A percentile compares a stretch with the other conserved stretches of the same genome.
phyloP scores from a whole-genome alignment of 2,113 vertebrate species.

The Ibidorhyncha struthersii region DNA sequence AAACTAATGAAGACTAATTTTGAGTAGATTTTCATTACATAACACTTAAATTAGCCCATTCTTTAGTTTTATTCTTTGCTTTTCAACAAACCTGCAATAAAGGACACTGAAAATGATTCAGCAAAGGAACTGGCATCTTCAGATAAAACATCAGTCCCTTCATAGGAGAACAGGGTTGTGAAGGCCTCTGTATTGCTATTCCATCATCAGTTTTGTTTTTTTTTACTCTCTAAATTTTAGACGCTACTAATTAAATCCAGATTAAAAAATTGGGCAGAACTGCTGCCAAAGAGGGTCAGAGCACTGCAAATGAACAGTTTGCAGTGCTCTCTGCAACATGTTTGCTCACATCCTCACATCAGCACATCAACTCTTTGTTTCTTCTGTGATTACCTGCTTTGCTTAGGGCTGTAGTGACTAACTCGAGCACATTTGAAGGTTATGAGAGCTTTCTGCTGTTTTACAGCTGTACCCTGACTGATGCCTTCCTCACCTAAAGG shows the following conservation, averaged over 20 bases:
- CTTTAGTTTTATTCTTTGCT: not conserved
- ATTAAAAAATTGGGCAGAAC: not conserved
- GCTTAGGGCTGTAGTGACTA: fast-evolving
- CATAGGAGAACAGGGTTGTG: not conserved
- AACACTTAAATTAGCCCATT: not conserved
- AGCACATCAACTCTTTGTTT: not conserved
- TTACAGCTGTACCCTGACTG: not conserved
- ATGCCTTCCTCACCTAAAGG: not conserved
- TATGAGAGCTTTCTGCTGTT: not conserved
- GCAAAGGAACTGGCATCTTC: not conserved
- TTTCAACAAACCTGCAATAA: not conserved
- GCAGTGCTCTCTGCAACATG: not conserved
- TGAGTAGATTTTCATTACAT: not conserved
- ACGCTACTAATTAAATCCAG: not conserved
- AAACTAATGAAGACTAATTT: not conserved
- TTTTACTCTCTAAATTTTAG: not conserved
- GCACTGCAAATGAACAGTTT: not conserved
- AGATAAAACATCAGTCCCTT: not conserved
- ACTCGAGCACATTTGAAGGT: not conserved
- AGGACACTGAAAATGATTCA: not conserved
- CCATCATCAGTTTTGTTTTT: not conserved
- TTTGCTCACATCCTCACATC: not conserved
- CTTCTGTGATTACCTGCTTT: not conserved
- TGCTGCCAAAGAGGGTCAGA: not conserved
- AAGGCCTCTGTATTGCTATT: not conserved